Evolutionary conservation across 2,113 vertebrate species (phyloP).

Genomic region (Heterochromis multidens): DNA sequence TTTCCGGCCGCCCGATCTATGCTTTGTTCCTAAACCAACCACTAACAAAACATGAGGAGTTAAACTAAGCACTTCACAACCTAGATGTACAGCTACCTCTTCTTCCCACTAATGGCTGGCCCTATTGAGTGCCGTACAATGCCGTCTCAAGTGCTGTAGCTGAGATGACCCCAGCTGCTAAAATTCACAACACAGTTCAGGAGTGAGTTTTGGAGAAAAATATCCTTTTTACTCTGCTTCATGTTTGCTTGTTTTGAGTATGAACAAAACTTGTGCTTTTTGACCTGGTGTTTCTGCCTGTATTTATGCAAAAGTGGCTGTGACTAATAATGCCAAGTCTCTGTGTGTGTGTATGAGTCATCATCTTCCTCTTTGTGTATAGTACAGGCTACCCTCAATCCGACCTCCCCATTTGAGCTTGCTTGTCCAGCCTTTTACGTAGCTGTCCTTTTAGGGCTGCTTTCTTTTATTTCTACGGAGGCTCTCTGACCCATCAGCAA

Average conservation of each 20-base stretch:
- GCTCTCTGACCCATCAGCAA: conserved; percentile 18
- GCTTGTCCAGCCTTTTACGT: conserved; percentile 38
- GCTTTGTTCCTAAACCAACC: neutral
- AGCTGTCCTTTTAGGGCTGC: neutral
- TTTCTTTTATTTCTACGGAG: neutral
- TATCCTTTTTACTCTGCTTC: neutral
- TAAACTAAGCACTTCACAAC: neutral
- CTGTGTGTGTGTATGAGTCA: neutral
- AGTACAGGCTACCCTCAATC: conserved; percentile 3
- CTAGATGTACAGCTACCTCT: neutral
- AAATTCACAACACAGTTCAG: neutral
- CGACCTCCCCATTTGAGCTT: conserved; percentile 9
- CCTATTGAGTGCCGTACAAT: neutral
- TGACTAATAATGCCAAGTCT: neutral
- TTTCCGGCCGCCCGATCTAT: neutral
- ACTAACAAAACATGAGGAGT: conserved; percentile 5
- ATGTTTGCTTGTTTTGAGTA: neutral
- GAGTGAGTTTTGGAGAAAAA: neutral
- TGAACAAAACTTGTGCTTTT: neutral
- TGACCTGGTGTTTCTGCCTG: neutral
- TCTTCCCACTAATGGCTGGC: neutral
- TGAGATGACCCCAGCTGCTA: neutral
- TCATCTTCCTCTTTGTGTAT: conserved; percentile 2
- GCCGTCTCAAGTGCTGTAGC: neutral
- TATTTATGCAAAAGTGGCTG: neutral